Percentiles rank a stretch among this genome's conserved stretches.
These are phyloP conservation scores for Maniola jurtina DNA, from an alignment of 1,140 invertebrate species.

Conservation along the genomic window DNA sequence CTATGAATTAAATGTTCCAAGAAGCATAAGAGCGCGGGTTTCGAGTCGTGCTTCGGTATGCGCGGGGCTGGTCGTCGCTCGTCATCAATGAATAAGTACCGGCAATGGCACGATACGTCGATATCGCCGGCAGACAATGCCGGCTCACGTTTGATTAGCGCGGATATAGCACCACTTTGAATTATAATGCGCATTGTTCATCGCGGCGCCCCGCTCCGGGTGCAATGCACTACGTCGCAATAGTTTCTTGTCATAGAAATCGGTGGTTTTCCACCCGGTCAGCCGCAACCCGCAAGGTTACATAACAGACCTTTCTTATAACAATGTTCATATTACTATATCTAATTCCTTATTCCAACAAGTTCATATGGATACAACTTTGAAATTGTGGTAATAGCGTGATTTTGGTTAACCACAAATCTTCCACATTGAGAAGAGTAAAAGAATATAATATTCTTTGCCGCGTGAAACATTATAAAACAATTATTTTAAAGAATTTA, in stretches of 20 bases:
- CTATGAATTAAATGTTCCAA: not conserved
- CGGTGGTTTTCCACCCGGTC: conserved; percentile 51
- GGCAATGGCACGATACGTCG: conserved; percentile 35
- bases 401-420: too few species aligned
- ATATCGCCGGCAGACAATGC: conserved; percentile 28
- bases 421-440: too few species aligned
- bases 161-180: conserved; percentile 73
- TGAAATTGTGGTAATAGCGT: too few species aligned
- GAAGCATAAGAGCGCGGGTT: not conserved
- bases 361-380: too few species aligned
- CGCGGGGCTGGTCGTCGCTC: conserved; percentile 20
- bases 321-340: not conserved
- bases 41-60: conserved; percentile 1
- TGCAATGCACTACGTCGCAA: conserved; percentile 73
- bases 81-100: conserved; percentile 53
- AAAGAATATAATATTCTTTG: too few species aligned
- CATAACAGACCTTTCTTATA: not conserved
- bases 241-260: conserved; percentile 74
- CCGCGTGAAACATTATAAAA: too few species aligned
- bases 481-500: too few species aligned
- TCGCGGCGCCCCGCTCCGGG: conserved; percentile 52
- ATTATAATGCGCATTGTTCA: conserved; percentile 76
- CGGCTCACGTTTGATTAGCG: conserved; percentile 60
- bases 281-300: conserved; percentile 53
- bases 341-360: not conserved